phyloP scores from a whole-genome alignment of 2,113 vertebrate genomes.

The Dasyornis broadbenti region DNA sequence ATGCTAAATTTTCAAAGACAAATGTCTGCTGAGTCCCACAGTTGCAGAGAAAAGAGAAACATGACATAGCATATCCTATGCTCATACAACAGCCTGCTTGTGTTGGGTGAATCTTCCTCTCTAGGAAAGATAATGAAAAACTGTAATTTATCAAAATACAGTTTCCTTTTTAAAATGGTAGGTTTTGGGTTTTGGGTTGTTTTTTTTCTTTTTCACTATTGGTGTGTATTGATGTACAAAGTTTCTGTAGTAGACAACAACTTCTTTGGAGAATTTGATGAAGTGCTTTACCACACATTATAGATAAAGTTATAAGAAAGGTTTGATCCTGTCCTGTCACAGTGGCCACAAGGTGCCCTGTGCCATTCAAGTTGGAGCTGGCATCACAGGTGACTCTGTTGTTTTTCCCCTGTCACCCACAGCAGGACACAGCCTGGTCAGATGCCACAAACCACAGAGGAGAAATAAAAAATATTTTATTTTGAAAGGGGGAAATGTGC shows the following conservation, averaged over 20 bases:
- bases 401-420: not conserved
- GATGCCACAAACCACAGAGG: not conserved
- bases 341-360: rapidly evolving
- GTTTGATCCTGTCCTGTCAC: not conserved
- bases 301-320: not conserved
- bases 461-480: not conserved
- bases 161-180: not conserved
- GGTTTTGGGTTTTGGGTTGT: too few relatives aligned
- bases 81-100: not conserved
- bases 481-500: not conserved
- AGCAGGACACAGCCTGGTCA: not conserved
- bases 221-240: not conserved
- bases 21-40: not conserved
- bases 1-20: not conserved
- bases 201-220: not conserved
- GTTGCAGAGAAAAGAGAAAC: not conserved
- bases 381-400: not conserved
- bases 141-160: not conserved
- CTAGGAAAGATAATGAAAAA: not conserved
- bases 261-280: not conserved
- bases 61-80: not conserved
- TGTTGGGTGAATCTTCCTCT: not conserved
- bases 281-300: not conserved
- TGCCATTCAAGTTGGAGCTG: not conserved
- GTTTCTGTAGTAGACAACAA: not conserved